phyloP scores from a whole-genome alignment of 30 jellyfish, hydroid and myxozoan species.

The Chironex yamaguchii region DNA sequence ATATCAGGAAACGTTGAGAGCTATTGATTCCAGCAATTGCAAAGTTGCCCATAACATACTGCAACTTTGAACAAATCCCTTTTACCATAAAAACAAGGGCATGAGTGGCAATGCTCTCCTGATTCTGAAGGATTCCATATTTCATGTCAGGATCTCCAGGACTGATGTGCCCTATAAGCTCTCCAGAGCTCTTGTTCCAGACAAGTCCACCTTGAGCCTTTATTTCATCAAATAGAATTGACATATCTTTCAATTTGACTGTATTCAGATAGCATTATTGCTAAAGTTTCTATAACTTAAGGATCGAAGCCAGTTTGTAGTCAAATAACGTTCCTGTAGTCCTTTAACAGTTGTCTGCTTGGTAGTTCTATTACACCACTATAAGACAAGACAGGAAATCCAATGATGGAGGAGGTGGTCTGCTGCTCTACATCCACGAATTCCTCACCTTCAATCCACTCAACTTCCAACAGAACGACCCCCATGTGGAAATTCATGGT shows the following conservation, averaged over 20 bases:
- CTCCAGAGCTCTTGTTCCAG: slow-evolving; percentile 52
- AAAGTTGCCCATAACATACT: slow-evolving; percentile 15
- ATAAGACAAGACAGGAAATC: no score
- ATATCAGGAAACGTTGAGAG: slow-evolving; percentile 29
- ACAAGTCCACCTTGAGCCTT: slow-evolving; percentile 25
- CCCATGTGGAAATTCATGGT: no score
- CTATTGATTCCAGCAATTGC: slow-evolving; percentile 5
- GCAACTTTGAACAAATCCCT: slow-evolving; percentile 16
- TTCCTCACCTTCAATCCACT: no score
- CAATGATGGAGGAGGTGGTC: no score
- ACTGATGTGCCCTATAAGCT: slow-evolving; percentile 41
- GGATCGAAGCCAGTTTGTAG: slow-evolving; percentile 45
- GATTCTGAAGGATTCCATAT: slow-evolving; percentile 5
- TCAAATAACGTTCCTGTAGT: slow-evolving; percentile 33
- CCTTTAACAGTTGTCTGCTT: slow-evolving; percentile 16
- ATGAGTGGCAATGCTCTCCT: slow-evolving; percentile 33
- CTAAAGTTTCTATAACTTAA: background rate
- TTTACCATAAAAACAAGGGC: slow-evolving; percentile 54
- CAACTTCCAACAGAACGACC: no score
- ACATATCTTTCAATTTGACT: background rate
- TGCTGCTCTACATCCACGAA: no score
- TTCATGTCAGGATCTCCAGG: slow-evolving; percentile 48
- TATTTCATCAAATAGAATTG: slow-evolving; percentile 37
- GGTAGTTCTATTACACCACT: slow-evolving; percentile 28
- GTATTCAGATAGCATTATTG: background rate